Base-by-base conservation (phyloP, 2,888 invertebrate species). In the Pediacus dermestoides region DNA sequence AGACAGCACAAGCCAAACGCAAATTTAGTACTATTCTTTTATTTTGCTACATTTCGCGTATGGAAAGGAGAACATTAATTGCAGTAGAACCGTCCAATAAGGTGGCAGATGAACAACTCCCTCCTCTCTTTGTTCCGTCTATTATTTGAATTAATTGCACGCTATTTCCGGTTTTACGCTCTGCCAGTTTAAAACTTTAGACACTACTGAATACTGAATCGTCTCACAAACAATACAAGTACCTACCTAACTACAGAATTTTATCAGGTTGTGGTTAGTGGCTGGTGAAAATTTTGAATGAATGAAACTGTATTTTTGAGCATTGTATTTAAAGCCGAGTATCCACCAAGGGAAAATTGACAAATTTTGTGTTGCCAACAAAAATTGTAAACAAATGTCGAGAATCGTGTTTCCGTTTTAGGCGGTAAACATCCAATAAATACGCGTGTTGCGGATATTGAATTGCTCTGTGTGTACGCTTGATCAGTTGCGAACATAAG, bases 91-190 rank as follows among this genome's bases (percentile, higher is more conserved):
- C 33, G 32, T 36, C 57, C 55, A 55, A 53, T 55, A 42, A 44
- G 38, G 23, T 32, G 35, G 35, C 43, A 10, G 44, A 23, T 43
- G 28, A 30, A 30, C 32, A 26, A 34, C 44, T 47, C 53, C 51
- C 50, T 49, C 50, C 44, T 44, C 45, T 44, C 47, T 39, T 39
- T 48, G 53, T 58, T 60, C 58, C 61, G 52, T 57, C 57, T 56
- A 60, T 60, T 60, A 60, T 62, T 57, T 53, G 50, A 51, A 58
- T 59, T 62, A 62, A 62, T 62, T 62, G 58, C 58, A 60, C 46
- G 51, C 53, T 42, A 49, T 53, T 60, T 62, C 60, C 61, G 60
- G 52, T 56, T 55, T 55, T 60, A 59, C 54, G 57, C 54, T 57
- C 49, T 44, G 52, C 35, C 41, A 42, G 40, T 42, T 47, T 39